A percentile compares a stretch with the other conserved stretches of the same genome.
Evolutionary conservation across 2,888 invertebrate genomes (phyloP).

Genomic region (Drosophila anomalipes): DNA sequence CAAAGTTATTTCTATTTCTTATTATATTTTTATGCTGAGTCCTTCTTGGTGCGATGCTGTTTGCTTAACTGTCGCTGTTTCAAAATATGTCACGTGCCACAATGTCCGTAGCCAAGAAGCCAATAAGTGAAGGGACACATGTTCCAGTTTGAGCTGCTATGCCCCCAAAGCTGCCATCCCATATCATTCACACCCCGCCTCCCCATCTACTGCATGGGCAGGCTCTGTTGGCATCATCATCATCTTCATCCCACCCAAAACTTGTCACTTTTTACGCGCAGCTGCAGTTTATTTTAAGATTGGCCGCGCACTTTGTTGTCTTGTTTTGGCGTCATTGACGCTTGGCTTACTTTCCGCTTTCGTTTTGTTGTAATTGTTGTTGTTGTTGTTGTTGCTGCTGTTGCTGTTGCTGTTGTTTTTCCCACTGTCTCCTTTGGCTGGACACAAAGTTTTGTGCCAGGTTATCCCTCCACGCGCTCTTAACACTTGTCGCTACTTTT

Average conservation of each 20-base stretch:
- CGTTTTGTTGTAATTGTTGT: conserved; percentile 22
- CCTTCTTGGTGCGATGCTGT: conserved; percentile 2
- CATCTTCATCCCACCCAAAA: conserved; percentile 47
- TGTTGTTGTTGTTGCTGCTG: conserved; percentile 19
- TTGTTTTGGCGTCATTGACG: conserved; percentile 63
- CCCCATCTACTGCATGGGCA: not conserved
- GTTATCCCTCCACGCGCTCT: conserved; percentile 23
- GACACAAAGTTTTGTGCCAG: conserved; percentile 57
- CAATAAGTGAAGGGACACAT: conserved; percentile 69
- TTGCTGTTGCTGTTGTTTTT: conserved; percentile 16
- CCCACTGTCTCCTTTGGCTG: conserved; percentile 29
- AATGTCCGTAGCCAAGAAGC: conserved; percentile 68
- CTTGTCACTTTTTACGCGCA: conserved; percentile 81
- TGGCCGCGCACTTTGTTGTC: conserved; percentile 77
- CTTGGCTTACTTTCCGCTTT: conserved; percentile 60
- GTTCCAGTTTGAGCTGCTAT: conserved; percentile 41
- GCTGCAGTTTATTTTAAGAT: conserved; percentile 81
- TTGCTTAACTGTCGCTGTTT: conserved; percentile 41
- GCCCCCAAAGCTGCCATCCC: not conserved
- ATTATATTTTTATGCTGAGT: conserved; percentile 13
- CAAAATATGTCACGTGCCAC: conserved; percentile 77
- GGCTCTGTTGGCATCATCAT: not conserved
- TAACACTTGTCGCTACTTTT: conserved; percentile 80
- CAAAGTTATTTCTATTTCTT: not conserved
- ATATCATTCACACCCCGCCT: conserved; percentile 1